Conservation (phyloP, 2,113 vertebrate species). For the Forbesichthys papilliferus region DNA sequence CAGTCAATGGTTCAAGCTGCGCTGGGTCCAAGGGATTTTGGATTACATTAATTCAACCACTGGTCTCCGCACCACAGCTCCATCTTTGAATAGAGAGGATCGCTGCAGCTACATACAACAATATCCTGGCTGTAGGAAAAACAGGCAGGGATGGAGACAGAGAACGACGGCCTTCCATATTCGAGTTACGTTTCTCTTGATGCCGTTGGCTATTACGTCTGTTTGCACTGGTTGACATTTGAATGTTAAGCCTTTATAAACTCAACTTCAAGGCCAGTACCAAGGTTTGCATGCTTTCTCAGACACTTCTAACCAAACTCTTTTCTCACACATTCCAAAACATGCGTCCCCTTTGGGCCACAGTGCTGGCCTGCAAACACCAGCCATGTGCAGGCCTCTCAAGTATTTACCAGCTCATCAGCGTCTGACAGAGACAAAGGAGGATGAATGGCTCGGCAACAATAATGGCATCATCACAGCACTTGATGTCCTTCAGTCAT, state of each 20-base stretch:
- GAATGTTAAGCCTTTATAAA: constrained; percentile 7
- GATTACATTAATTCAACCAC: constrained; percentile 63
- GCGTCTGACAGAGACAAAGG: constrained; percentile 44
- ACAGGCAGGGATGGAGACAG: constrained; percentile 12
- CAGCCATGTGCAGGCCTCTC: constrained; percentile 59
- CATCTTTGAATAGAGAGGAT: constrained; percentile 58
- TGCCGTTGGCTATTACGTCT: neutral
- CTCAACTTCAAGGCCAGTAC: neutral
- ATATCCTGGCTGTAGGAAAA: constrained; percentile 28
- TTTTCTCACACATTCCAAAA: constrained; percentile 15
- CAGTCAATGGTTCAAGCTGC: constrained; percentile 18
- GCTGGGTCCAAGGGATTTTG: constrained; percentile 42
- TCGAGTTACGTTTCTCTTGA: constrained; percentile 11
- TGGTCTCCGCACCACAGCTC: constrained; percentile 43
- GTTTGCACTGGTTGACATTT: constrained; percentile 3
- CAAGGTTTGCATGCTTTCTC: no score
- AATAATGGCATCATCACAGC: constrained; percentile 29
- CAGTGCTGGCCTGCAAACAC: constrained; percentile 7
- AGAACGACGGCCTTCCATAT: constrained; percentile 6
- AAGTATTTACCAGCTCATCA: constrained; percentile 55
- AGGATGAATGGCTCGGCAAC: constrained; percentile 13
- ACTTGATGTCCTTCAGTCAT: constrained; percentile 17
- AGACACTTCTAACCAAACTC: constrained; percentile 10
- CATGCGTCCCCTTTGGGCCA: constrained; percentile 27
- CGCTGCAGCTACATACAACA: constrained; percentile 53